Evolutionary conservation across 2,797 vertebrate species (phyloP), one percentile per base, ranked within the genome.

Genomic region (Arvicola amphibius): DNA sequence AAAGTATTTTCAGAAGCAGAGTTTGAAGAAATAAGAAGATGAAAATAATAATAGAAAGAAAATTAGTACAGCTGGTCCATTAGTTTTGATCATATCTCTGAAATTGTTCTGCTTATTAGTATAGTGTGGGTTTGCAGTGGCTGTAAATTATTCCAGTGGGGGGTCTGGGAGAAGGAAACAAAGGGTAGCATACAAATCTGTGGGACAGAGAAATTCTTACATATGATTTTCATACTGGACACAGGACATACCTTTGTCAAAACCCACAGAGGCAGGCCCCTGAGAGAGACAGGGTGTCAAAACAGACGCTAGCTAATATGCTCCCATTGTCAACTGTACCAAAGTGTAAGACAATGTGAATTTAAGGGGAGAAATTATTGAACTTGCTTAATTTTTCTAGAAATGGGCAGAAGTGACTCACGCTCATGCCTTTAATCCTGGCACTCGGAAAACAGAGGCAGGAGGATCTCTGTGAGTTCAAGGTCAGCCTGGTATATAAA

Each of bases 1-100:
- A 79, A 86, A 71, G 25, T 79, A 71, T 90, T 89, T 96, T 51
- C 81, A 95, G 92, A 96, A 93, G 21, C 40, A 87, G 43, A 88
- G n/a, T 32, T 78, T 91, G 46, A 78, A 74, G 59, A 85, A 76
- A 61, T 83, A 91, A 79, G 48, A 91, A 79, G 48, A 94, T 95
- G 32, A 94, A 85, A 94, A 76, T 76, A 74, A 76, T 76, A 74
- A 92, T 87, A 88, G 34, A 74, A 95, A 79, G 46, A 91, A 59
- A 95, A 89, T 76, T 69, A 53, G 37, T 53, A 53, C 27, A 77
- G 1, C 5, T 73, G 34, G 59, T 2, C 37, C 16, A 84, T 91
- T 59, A 34, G 59, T 56, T 95, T 90, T 90, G 37, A 48, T 76
- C 34, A 88, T 51, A n/a, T 84, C 87, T 95, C 89, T 80, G 37